Base-by-base conservation (phyloP, 2,888 invertebrate species). In the Aplocera efformata region DNA sequence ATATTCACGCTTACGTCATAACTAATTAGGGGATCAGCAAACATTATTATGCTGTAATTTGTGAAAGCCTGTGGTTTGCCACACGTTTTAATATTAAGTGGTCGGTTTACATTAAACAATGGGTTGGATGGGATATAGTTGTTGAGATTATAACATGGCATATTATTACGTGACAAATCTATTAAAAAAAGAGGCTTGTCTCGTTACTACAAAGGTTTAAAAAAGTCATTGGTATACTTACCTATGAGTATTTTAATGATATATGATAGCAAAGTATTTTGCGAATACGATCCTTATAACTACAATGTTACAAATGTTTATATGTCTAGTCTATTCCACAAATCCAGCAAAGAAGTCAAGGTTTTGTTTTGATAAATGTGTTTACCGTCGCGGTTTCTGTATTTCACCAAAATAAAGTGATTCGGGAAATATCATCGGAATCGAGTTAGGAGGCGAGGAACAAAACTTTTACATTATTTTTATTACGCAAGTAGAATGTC, bases 351-450 rank as follows among this genome's bases (percentile, higher is more conserved):
- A 54, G 49, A 58, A 55, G 60, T 56, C 61, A 57, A 57, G 54
- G 56, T 64, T 58, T 60, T 62, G 51, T 64, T 66, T 55, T 67
- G 67, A 72, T 61, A 66, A 68, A 72, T 72, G 66, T 72, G 72
- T 73, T 73, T 73, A 72, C 72, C 56, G 50, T 58, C 41, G 42
- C 23, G 28, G 49, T 46, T 36, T 27, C 52, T 48, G 44, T 52
- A 40, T 42, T 34, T 43, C 53, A 43, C 54, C 58, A 57, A 63
- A 64, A 59, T 50, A 58, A 51, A 43, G 41, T 34, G 50, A 48
- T 58, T 63, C 48, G 50, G 48, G 46, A 56, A 57, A 58, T 45
- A 42, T 42, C 58, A 54, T 56, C 50, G 50, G 48, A 53, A 59
- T 38, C 50, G 42, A 53, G 49, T 51, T 51, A 53, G 33, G 52